phyloP scores from a whole-genome alignment of 2,888 invertebrate genomes.

The Habroteleia sp. region DNA sequence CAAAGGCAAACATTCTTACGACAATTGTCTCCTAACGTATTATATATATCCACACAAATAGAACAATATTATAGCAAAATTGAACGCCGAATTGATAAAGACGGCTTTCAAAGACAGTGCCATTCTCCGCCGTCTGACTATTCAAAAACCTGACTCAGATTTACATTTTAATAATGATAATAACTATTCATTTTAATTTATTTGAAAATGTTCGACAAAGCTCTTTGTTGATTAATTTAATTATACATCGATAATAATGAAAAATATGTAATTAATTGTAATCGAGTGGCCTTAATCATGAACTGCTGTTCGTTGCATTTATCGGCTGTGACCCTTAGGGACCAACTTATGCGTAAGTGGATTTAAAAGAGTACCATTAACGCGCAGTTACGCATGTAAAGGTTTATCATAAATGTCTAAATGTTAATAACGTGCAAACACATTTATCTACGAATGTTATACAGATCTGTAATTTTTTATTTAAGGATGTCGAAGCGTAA shows the following conservation, averaged over 20 bases:
- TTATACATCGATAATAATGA: conserved; percentile 2
- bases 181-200: no score
- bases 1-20: conserved; percentile 71
- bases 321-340: conserved; percentile 81
- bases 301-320: conserved; percentile 78
- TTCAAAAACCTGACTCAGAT: no score
- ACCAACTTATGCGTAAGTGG: conserved; percentile 75
- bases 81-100: conserved; percentile 19
- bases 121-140: conserved; percentile 33
- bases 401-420: conserved; percentile 36
- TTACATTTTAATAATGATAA: no score
- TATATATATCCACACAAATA: no score
- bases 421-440: conserved; percentile 40
- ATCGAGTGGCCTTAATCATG: conserved; percentile 71
- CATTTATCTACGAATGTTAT: conserved; percentile 47
- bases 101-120: conserved; percentile 34
- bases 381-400: conserved; percentile 28
- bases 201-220: no score
- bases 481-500: conserved; percentile 14
- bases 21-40: conserved; percentile 77
- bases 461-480: conserved; percentile 51
- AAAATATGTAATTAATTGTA: conserved; percentile 61
- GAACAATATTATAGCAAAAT: conserved; percentile 9
- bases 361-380: conserved; percentile 44
- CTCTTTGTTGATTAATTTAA: no score